Conservation (phyloP, 2,113 vertebrate genomes). For the Nesoenas mayeri region DNA sequence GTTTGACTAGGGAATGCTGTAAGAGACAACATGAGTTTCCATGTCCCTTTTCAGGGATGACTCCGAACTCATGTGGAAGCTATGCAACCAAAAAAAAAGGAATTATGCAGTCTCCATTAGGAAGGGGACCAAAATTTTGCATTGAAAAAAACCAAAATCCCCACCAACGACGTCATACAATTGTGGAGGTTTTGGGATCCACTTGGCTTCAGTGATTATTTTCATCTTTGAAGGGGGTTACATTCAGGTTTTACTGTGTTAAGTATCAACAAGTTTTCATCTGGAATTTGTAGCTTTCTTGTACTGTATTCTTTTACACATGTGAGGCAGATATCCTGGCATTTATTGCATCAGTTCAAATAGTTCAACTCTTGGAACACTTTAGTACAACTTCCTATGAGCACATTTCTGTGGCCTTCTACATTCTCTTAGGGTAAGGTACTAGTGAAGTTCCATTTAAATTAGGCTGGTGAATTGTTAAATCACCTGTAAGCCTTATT, state of each 20-base stretch:
- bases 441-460: not conserved
- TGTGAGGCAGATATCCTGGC: not conserved
- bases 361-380: not conserved
- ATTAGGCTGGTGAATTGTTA: not conserved
- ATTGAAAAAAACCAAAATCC: not conserved
- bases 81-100: not conserved
- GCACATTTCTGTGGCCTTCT: not conserved
- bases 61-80: not conserved
- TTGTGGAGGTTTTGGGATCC: not conserved
- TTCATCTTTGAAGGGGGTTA: not conserved
- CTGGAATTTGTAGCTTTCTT: not conserved
- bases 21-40: not conserved
- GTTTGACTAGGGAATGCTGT: not conserved
- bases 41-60: not conserved
- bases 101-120: not conserved
- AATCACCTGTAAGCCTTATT: not conserved
- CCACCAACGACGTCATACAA: not conserved
- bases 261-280: not conserved
- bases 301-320: not conserved
- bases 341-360: not conserved
- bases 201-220: rapidly evolving
- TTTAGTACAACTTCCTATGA: not conserved
- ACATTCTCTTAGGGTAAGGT: not conserved
- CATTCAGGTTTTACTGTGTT: not conserved
- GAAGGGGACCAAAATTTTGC: not conserved